Evolutionary conservation across 1,140 invertebrate genomes (phyloP), one percentile per base, ranked within the genome.

Genomic region (Neomicropteryx cornuta): DNA sequence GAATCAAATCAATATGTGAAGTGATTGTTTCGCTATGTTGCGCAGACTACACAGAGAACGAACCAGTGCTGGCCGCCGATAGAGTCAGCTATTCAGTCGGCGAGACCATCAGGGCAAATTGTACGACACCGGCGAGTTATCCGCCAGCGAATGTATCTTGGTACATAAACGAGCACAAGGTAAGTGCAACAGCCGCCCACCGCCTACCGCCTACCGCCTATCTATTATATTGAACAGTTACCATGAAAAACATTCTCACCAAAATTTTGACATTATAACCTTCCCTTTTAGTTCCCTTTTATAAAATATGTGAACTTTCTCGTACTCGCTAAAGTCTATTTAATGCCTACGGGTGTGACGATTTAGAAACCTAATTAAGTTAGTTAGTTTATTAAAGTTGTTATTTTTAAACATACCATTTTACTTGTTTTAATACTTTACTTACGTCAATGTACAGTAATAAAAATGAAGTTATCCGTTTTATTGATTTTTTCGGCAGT

Each of bases 91-190:
- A 82, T 51, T 70, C 79, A 21, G 63, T 77, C 11, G 79, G 79
- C 3, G 80, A 84, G 51, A 56, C 69, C 33, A 63, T 86, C 18
- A 57, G 68, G 33, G 79, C 75, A 13, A 81, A 80, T 51, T 86
- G 82, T 55, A 77, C 73, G 33, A 71, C 77, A 4, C 72, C 72
- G 36, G 65, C 73, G 8, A 78, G 79, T 17, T 77, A 75, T 52
- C 79, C 79, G 8, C 68, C 77, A 5, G 72, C 78, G 1, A 81
- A 80, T 49, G 69, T 82, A 28, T 77, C 76, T 0, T 82, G 79
- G 77, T 77, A 71, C 45, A 62, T 83, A 33, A 81, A 82, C 47
- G 76, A 72, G 11, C 65, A 75, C 46, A 70, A 71, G 70, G 79
- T 81, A 60, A 62, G 61, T 60, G 14, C 10, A 18, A 6, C 24